A percentile compares a stretch with the other conserved stretches of the same genome.
Evolutionary conservation across 2,888 invertebrate genomes (phyloP).

Genomic region (Eupelmus urozonus): DNA sequence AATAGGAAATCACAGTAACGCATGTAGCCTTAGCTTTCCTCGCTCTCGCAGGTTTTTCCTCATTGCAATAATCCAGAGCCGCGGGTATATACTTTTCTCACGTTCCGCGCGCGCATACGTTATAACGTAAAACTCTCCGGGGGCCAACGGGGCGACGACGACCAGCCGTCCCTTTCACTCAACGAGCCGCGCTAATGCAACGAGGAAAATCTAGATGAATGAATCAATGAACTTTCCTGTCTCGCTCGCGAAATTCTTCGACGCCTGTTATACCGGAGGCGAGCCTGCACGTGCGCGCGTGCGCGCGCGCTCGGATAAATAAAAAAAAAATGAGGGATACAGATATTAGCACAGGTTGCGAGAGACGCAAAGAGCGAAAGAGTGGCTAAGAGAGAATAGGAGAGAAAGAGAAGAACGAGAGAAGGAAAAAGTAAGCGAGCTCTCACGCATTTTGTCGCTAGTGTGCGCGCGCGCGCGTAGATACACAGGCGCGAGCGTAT

Average conservation of each 20-base stretch:
- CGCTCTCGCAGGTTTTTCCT: constrained; percentile 35
- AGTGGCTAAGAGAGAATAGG: background rate
- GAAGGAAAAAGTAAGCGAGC: background rate
- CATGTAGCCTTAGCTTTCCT: constrained; percentile 3
- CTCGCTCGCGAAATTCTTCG: constrained; percentile 39
- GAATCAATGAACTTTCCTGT: constrained; percentile 55
- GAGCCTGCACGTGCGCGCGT: too few species aligned
- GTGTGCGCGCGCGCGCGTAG: background rate
- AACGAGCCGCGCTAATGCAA: constrained; percentile 11
- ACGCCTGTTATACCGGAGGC: background rate
- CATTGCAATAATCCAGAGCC: constrained; percentile 25
- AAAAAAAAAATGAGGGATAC: background rate
- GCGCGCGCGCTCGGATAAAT: too few species aligned
- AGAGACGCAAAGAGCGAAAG: background rate
- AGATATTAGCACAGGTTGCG: too few species aligned
- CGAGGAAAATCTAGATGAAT: constrained; percentile 50
- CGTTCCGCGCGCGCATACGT: constrained; percentile 19
- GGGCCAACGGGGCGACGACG: background rate
- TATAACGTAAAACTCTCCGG: constrained; percentile 7
- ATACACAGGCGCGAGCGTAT: background rate
- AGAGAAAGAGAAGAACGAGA: background rate
- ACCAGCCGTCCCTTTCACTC: constrained; percentile 41
- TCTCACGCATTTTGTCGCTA: too few species aligned
- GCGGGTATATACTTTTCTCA: constrained; percentile 34
- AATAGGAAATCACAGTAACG: constrained; percentile 56